Base-by-base conservation (phyloP, 2,113 vertebrate species). In the Trogon melanurus region DNA sequence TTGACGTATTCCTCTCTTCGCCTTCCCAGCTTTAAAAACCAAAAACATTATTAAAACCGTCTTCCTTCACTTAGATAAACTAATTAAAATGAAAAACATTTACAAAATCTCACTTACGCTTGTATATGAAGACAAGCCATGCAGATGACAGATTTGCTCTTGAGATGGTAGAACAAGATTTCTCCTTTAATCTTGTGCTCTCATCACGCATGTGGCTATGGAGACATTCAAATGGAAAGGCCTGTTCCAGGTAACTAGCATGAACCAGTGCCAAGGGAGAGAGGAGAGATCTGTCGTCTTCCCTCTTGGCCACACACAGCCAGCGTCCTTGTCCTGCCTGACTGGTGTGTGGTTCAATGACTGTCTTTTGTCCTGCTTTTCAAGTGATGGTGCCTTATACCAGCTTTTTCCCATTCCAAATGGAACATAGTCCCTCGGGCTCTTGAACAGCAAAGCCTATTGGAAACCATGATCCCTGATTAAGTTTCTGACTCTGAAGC, bases 81-180 rank as follows among this genome's bases (percentile, higher is more conserved):
- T 89, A 86, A 92, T 93, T 94, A 73, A 93, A 93, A 96, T 85
- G 26, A 85, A 85, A 93, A 83, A 16, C 38, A 87, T 64, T 88
- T 93, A 81, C n/a, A 84, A 71, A 41, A 89, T 79, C 71, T 86
- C 36, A 45, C 57, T 96, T 88, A 58, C 5, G 45, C 38, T 78
- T 36, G 23, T 64, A 20, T 84, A 86, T 30, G 48, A 90, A 94
- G 80, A 86, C 44, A 72, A 96, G 57, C 12, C 2, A 11, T 45
- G 41, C 27, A 61, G 79, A 92, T 57, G 25, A 88, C 56, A 94
- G 48, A 69, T 86, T 84, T 73, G 62, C 27, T 85, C 34, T 81
- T 57, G 65, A 90, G 53, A 85, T 14, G 20, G 75, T 72, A 90
- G 88, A 96, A 86, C 2, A 2, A 88, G 64, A 80, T 83, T 91